Base-by-base conservation (phyloP, 2,888 invertebrate genomes). In the Gnatocerus cornutus region DNA sequence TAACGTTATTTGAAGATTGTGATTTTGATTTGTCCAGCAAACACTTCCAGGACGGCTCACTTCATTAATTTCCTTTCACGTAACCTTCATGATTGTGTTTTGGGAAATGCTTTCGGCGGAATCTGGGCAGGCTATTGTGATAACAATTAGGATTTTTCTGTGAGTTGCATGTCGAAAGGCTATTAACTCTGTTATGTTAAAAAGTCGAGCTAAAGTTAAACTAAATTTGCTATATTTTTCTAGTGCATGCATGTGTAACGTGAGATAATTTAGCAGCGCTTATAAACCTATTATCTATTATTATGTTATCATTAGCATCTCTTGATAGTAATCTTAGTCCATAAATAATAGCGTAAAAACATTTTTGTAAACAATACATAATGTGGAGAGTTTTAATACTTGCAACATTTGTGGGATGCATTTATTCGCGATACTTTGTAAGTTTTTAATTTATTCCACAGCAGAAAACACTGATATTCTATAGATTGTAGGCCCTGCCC, bases 401-500 rank as follows among this genome's bases (percentile, higher is more conserved):
- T n/a, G 33, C 33, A 7, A 33, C 33, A 1, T n/a, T 33, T n/a
- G 33, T 33, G 7, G 33, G 33, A 33, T 33, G 33, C 7, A 33
- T 33, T 9, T 33, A 33, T 33, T n/a, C 33, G 7, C 33, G 33
- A 7, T 33, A 33, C n/a, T 33, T 33, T 33, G 33, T 33, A 33
- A 33, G 33, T 33, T 21, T 21, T 21, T 21, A 21, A 21, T 21
- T 21, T 3, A 21, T 3, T 21, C 4, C 4, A 21, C 21, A 1
- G 4, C 1, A 1, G 1, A 21, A 21, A 21, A 21, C 21, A 33
- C 33, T 9, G 33, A 33, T 2, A 33, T 33, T 33, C 7, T 33
- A n/a, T 33, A 67, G 67, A 67, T 67, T 52, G 41, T 67, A 52
- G 67, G 67, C 1, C 67, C 67, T n/a, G 67, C 67, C 30, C 12